phyloP scores from a whole-genome alignment of 2,113 vertebrate genomes.

The Alouatta palliata region DNA sequence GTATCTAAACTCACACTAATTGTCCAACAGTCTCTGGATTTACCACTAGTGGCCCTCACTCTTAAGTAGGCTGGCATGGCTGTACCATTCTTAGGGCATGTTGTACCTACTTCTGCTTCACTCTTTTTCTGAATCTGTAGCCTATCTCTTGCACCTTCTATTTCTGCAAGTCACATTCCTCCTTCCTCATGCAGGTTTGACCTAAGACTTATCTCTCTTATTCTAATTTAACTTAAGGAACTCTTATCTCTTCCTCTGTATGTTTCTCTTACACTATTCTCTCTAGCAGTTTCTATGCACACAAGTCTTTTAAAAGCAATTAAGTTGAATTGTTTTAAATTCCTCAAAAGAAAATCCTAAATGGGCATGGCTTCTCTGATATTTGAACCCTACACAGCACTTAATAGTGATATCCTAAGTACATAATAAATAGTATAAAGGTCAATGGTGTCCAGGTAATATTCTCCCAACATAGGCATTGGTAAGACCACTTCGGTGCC shows the following conservation, averaged over 20 bases:
- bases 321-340: neutral
- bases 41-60: neutral
- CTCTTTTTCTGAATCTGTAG: neutral
- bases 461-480: neutral
- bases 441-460: neutral
- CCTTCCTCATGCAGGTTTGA: neutral
- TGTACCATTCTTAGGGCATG: neutral
- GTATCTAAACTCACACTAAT: neutral
- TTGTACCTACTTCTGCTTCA: neutral
- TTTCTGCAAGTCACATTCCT: neutral
- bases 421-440: neutral
- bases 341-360: neutral
- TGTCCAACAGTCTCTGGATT: neutral
- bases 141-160: accelerated
- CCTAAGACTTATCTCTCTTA: neutral
- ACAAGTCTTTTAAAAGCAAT: neutral
- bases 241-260: neutral
- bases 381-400: neutral
- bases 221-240: neutral
- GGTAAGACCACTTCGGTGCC: neutral
- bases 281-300: neutral
- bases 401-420: neutral
- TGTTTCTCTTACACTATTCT: neutral
- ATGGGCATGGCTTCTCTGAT: neutral
- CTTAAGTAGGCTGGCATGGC: neutral